Percentiles rank a stretch among this genome's conserved stretches.
Evolutionary conservation across 2,888 invertebrate genomes (phyloP).

Genomic region (Acleris sparsana): DNA sequence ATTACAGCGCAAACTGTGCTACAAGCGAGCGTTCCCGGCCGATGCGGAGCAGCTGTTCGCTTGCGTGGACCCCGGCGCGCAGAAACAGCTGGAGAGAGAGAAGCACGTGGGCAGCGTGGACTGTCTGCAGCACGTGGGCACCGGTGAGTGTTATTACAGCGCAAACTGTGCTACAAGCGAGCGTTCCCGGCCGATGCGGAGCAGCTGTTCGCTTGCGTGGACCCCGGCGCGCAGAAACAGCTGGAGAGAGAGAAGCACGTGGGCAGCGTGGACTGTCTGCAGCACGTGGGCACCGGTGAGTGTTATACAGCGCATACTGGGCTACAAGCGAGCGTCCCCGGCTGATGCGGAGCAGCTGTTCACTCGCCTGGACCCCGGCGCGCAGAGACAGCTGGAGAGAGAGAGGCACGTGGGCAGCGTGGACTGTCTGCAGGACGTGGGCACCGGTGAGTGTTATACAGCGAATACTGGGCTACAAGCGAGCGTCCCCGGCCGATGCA

Average conservation of each 20-base stretch:
- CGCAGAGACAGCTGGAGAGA: too few relatives aligned
- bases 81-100: constrained; percentile 84
- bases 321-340: too few relatives aligned
- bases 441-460: constrained; percentile 53
- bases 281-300: constrained; percentile 67
- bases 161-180: constrained; percentile 95
- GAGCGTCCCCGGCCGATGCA: constrained; percentile 95
- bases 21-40: constrained; percentile 94
- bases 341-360: too few relatives aligned
- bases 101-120: constrained; percentile 44
- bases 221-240: constrained; percentile 87
- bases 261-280: constrained; percentile 71
- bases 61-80: constrained; percentile 42
- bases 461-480: constrained; percentile 96
- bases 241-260: constrained; percentile 77
- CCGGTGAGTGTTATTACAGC: constrained; percentile 76
- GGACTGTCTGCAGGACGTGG: too few relatives aligned
- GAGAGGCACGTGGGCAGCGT: too few relatives aligned
- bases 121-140: constrained; percentile 68
- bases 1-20: constrained; percentile 77
- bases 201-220: constrained; percentile 90
- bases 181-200: constrained; percentile 97
- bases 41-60: constrained; percentile 89
- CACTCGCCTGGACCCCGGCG: too few relatives aligned
- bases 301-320: neutral